Evolutionary conservation across 2,113 vertebrate genomes (phyloP).

Genomic region (Marmota monax): DNA sequence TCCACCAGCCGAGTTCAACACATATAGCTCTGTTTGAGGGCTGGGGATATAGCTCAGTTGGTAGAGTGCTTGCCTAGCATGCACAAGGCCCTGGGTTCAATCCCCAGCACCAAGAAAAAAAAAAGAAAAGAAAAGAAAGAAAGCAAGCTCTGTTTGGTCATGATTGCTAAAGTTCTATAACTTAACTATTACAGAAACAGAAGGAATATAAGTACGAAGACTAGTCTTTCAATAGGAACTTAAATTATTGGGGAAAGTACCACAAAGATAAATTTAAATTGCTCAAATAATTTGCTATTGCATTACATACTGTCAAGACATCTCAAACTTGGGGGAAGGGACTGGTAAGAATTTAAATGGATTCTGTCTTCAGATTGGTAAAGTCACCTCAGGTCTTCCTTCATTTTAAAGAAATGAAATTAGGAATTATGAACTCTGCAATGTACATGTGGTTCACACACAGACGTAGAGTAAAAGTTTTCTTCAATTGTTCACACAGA

Average conservation of each 20-base stretch:
- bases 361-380: neutral
- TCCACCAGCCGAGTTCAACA: neutral
- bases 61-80: too few relatives aligned
- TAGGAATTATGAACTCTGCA: neutral
- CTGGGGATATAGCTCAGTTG: too few relatives aligned
- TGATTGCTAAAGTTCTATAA: neutral
- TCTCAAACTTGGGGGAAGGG: neutral
- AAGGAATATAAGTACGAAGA: neutral
- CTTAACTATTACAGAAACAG: neutral
- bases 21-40: neutral
- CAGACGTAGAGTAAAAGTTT: neutral
- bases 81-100: too few relatives aligned
- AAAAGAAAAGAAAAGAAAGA: too few relatives aligned
- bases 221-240: neutral
- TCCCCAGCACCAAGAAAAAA: too few relatives aligned
- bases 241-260: neutral
- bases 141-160: neutral
- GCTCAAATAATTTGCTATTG: slow-evolving; percentile 8
- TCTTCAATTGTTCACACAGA: neutral
- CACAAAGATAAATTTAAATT: slow-evolving; percentile 19
- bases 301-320: neutral
- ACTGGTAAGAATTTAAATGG: neutral
- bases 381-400: neutral
- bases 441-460: neutral
- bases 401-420: slow-evolving; percentile 22